phyloP scores from a whole-genome alignment of 2,113 vertebrate genomes.

The Sterrhoptilus dennistouni region DNA sequence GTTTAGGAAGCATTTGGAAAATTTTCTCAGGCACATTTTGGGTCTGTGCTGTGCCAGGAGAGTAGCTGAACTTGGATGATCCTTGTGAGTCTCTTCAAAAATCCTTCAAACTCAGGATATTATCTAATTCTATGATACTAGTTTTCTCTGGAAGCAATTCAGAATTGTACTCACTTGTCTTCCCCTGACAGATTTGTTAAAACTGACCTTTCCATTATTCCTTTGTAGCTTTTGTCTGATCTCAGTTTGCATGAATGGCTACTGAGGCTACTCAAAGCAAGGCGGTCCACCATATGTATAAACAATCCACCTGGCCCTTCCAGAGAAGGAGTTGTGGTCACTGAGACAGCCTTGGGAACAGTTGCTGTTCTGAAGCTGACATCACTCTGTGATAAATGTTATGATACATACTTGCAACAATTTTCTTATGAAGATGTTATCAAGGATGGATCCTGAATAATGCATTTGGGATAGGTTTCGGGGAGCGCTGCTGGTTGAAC shows the following conservation, averaged over 20 bases:
- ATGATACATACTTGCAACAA: neutral
- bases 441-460: neutral
- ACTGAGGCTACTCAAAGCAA: neutral
- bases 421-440: neutral
- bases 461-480: neutral
- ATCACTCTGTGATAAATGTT: neutral
- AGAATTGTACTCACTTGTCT: neutral
- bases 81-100: no score
- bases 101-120: neutral
- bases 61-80: neutral
- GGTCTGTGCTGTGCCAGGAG: neutral
- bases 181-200: neutral
- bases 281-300: neutral
- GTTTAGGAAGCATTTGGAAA: neutral
- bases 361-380: neutral
- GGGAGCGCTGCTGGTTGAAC: neutral
- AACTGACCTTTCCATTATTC: neutral
- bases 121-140: neutral
- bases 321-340: neutral
- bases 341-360: neutral
- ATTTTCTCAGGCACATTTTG: neutral
- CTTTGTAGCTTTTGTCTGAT: neutral
- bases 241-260: neutral
- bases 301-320: neutral
- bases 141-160: neutral